Evolutionary conservation across 2,797 vertebrate species (phyloP).

Genomic region (Takifugu rubripes): DNA sequence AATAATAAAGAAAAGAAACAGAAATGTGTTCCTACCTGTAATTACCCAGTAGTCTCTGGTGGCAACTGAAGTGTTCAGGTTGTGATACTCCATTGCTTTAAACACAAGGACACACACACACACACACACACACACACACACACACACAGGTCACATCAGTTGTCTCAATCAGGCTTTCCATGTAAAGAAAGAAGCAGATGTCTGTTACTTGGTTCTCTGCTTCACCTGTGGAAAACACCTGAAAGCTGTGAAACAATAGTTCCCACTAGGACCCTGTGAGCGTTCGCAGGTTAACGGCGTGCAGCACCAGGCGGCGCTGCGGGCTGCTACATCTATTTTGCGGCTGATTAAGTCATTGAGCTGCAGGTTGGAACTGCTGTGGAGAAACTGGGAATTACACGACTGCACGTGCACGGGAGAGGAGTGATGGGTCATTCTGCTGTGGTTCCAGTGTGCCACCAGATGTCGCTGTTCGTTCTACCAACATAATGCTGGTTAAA

Average conservation of each 20-base stretch:
- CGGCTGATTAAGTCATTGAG: conserved; percentile 66
- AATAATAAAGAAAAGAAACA: neutral
- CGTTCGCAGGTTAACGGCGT: conserved; percentile 36
- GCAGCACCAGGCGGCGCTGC: conserved; percentile 26
- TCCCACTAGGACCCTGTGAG: conserved; percentile 19
- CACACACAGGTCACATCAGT: neutral
- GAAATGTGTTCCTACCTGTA: conserved; percentile 82
- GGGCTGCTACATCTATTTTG: conserved; percentile 64
- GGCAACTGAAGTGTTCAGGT: conserved; percentile 89
- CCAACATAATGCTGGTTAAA: too few species aligned
- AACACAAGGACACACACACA: conserved; percentile 17
- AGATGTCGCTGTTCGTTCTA: too few species aligned
- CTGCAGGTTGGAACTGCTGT: conserved; percentile 51
- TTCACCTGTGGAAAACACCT: neutral
- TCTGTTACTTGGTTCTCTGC: neutral
- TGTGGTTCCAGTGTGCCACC: too few species aligned
- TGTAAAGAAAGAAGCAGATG: neutral
- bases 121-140: too few species aligned
- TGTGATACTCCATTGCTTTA: conserved; percentile 93
- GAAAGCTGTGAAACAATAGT: conserved; percentile 11
- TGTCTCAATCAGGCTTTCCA: neutral
- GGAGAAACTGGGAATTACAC: conserved; percentile 50
- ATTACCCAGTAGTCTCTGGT: conserved; percentile 96
- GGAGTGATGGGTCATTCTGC: too few species aligned
- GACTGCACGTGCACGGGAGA: conserved; percentile 52